Evolutionary conservation across 2,888 invertebrate genomes (phyloP), one percentile per base, ranked within the genome.

Genomic region (Mythimna vitellina): DNA sequence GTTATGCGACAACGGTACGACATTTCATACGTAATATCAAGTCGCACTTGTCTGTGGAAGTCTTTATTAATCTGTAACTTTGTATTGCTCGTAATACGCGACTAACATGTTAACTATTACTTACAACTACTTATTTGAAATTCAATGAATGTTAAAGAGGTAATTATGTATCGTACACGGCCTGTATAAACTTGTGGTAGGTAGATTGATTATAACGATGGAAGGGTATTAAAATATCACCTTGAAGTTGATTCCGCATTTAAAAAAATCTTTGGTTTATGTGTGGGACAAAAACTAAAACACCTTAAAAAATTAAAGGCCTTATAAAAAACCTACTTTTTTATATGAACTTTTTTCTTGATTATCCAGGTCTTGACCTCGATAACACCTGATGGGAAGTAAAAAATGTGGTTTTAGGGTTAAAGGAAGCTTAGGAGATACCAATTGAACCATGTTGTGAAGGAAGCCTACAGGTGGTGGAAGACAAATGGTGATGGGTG

Each of bases 131-230:
- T 71, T 70, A 83, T 80, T 83, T 80, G 69, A 64, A 71, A 74
- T 83, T 73, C 80, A 76, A 80, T 83, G 1, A 70, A 76, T 80
- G 71, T 60, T 65, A 82, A 73, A 67, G 10, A 79, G 66, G 17
- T 76, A 73, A 63, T 70, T 70, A 70, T 56, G 46, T 63, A 62
- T 73, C 25, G 66, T 17, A 53, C 51, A 60, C 46, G 42, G 61
- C 22, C 64, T 9, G 53, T 66, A 65, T 64, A 60, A 72, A 72
- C 20, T 42, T 46, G 49, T 60, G 49, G 22, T 53, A 46, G 46
- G 46, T 46, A 61, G 14, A n/a, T 49, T 54, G 56, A 22, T 25
- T 58, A 58, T 56, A 53, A 32, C 14, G 51, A 75, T 68, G 38
- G 63, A 51, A 56, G 46, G 32, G 14, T 29, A 70, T 78, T 46